phyloP scores from a whole-genome alignment of 1,140 invertebrate species.

The Philopotamus ludificatus region DNA sequence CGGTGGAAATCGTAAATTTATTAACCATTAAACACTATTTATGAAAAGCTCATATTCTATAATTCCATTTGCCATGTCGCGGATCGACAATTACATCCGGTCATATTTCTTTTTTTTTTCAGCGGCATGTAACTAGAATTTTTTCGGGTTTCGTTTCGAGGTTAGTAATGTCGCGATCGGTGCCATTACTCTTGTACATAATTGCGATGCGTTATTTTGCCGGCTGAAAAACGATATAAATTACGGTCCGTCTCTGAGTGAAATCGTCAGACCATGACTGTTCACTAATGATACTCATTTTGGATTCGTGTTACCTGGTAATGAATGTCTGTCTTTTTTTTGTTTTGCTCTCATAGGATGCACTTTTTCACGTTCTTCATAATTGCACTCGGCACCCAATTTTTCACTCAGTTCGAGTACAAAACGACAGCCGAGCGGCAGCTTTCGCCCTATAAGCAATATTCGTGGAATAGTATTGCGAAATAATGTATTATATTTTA shows the following conservation, averaged over 20 bases:
- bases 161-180: constrained; percentile 7
- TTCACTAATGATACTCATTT: constrained; percentile 22
- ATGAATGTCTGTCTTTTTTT: constrained; percentile 1
- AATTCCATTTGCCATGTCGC: no score
- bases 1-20: no score
- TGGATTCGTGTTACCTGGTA: constrained; percentile 12
- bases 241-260: constrained; percentile 6
- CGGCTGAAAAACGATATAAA: constrained; percentile 12
- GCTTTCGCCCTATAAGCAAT: no score
- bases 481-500: no score
- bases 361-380: background rate
- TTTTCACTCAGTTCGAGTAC: no score
- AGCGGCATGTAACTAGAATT: no score
- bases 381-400: no score
- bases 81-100: constrained; percentile 1
- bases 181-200: background rate
- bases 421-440: no score
- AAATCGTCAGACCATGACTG: constrained; percentile 14
- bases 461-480: no score
- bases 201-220: constrained; percentile 3
- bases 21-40: no score
- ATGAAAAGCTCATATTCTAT: no score
- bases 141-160: background rate
- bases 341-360: background rate
- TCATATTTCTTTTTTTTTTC: no score